Evolutionary conservation across 2,888 invertebrate species (phyloP), one percentile per base, ranked within the genome.

Genomic region (Polymixis flavicincta): DNA sequence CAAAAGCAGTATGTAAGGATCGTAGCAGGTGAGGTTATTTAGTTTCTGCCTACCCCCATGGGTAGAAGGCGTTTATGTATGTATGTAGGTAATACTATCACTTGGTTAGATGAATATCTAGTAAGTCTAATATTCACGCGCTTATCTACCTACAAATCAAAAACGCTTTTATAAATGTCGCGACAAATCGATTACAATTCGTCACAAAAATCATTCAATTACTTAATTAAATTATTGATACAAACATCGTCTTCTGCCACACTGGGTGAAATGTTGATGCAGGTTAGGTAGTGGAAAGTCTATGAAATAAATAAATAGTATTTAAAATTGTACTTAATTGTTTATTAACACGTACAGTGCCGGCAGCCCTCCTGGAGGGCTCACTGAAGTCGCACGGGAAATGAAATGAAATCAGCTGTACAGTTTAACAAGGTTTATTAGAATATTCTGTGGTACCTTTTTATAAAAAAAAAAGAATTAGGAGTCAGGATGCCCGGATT

Each of bases 171-270:
- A 14, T 70, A 59, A 60, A 60, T 22, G 57, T 64, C 52, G 63
- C 74, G 17, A 74, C 75, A 65, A 65, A 81, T 74, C 54, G 37
- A 81, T 81, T 77, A 32, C 52, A 48, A 74, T 77, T 77, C 57
- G 74, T 59, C 81, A 77, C 52, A 52, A 32, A 48, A 32, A 71
- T 57, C 32, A 57, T 55, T 55, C 48, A 63, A 78, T n/a, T n/a
- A n/a, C n/a, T n/a, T 28, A 71, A 42, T 72, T 54, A 54, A 28
- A 48, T 80, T 54, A 71, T 54, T 37, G 8, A 52, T 22, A 42
- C n/a, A 13, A 5, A 17, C 22, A n/a, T 37, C 13, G 32, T 28
- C 7, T 28, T 22, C 14, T 11, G 52, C n/a, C 17, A 45, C 11
- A 11, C 25, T 71, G 14, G 25, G 17, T n/a, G 37, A 57, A 57